phyloP scores from a whole-genome alignment of 2,888 invertebrate genomes.

The Flexamia atlantica region DNA sequence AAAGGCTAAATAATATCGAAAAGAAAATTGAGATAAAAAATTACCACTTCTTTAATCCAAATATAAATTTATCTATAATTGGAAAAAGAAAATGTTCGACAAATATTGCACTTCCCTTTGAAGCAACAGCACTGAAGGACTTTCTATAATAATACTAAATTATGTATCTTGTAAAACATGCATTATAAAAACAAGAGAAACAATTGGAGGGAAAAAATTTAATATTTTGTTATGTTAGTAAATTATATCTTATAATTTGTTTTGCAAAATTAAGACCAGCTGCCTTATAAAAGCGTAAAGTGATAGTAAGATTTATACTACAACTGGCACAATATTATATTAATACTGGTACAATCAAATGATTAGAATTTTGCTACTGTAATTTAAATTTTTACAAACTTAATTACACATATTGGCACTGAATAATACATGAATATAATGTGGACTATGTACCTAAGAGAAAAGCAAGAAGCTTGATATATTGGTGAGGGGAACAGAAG shows the following conservation, averaged over 20 bases:
- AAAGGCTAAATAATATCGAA: not conserved
- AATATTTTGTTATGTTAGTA: too few species aligned
- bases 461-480: not conserved
- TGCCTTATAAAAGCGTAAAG: not conserved
- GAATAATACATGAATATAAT: not conserved
- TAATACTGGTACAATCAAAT: not conserved
- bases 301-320: not conserved
- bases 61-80: not conserved
- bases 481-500: not conserved
- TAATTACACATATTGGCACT: slow-evolving; percentile 38
- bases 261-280: not conserved
- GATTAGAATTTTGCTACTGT: slow-evolving; percentile 12
- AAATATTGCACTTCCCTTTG: slow-evolving; percentile 13
- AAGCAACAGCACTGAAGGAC: not conserved
- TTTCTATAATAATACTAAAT: not conserved
- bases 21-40: not conserved
- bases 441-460: slow-evolving; percentile 13
- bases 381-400: not conserved
- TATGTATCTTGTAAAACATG: not conserved
- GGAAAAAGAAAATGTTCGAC: not conserved
- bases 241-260: too few species aligned
- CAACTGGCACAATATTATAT: slow-evolving; percentile 1
- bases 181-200: not conserved
- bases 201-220: too few species aligned
- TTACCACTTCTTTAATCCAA: not conserved